A percentile compares a stretch with the other conserved stretches of the same genome.
These are phyloP conservation scores for Spongilla lacustris DNA, from an alignment of 37 sponge, comb jelly and placozoan genomes.

Conservation along the genomic window DNA sequence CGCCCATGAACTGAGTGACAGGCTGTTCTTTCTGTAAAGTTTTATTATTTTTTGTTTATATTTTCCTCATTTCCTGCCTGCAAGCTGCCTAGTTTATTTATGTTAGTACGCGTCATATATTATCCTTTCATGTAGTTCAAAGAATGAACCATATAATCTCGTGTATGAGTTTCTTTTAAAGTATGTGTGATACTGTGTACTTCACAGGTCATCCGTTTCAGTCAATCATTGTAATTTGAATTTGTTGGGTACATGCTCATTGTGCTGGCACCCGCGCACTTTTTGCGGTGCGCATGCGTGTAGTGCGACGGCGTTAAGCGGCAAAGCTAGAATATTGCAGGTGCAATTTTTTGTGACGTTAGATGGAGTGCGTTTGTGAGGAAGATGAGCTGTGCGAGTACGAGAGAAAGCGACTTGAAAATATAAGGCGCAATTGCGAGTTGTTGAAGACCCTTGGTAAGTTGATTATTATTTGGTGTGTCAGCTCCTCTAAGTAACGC, in stretches of 20 bases:
- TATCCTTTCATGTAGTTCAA: not conserved
- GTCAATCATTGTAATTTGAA: not conserved
- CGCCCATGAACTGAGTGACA: slow-evolving; percentile 66
- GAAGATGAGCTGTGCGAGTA: slow-evolving; percentile 53
- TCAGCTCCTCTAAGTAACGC: not conserved
- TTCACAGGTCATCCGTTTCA: not conserved
- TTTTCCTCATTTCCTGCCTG: no score
- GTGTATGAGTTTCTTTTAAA: not conserved
- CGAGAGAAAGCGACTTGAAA: slow-evolving; percentile 57
- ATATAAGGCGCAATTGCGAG: slow-evolving; percentile 52
- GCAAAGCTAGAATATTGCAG: not conserved
- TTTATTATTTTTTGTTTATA: not conserved
- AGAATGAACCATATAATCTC: no score
- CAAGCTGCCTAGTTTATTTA: not conserved
- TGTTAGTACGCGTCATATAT: not conserved
- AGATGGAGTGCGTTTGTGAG: not conserved
- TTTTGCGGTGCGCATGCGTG: not conserved
- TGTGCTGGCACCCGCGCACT: no score
- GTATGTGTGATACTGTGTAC: not conserved
- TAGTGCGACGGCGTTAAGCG: not conserved
- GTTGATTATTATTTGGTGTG: not conserved
- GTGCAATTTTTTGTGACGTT: not conserved
- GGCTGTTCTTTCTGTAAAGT: slow-evolving; percentile 90
- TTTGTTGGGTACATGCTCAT: no score
- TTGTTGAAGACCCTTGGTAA: slow-evolving; percentile 51